A percentile compares a stretch with the other conserved stretches of the same genome.
Conservation (phyloP, 2,797 vertebrate genomes). For the Notoglanidium macrostoma region DNA sequence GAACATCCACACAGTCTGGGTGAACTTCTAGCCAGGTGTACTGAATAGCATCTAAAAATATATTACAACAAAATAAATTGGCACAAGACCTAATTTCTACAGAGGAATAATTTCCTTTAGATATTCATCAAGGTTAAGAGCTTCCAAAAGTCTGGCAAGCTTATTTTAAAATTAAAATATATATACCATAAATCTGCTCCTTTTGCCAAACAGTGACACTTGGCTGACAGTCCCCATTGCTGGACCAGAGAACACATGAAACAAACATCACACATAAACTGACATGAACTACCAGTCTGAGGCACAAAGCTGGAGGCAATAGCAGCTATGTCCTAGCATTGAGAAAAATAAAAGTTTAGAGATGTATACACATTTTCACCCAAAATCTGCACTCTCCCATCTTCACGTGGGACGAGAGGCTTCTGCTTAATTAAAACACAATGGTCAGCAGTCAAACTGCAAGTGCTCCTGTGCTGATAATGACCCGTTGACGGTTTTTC, state of each 20-base stretch:
- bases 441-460: constrained; percentile 36
- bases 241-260: constrained; percentile 46
- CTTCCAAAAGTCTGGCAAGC: constrained; percentile 46
- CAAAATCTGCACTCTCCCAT: constrained; percentile 26
- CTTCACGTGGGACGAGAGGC: constrained; percentile 32
- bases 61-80: constrained; percentile 73
- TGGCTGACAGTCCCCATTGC: constrained; percentile 49
- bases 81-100: constrained; percentile 77
- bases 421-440: constrained; percentile 33
- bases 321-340: constrained; percentile 52
- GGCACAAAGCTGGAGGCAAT: constrained; percentile 47
- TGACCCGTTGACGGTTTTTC: constrained; percentile 32
- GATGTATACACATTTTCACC: constrained; percentile 22
- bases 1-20: constrained; percentile 75
- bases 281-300: constrained; percentile 36
- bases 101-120: constrained; percentile 63
- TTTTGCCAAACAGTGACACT: constrained; percentile 50
- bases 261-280: constrained; percentile 41
- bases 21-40: constrained; percentile 76
- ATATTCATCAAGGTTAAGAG: constrained; percentile 39
- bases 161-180: constrained; percentile 44
- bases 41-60: constrained; percentile 49
- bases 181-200: constrained; percentile 49
- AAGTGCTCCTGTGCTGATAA: constrained; percentile 36
- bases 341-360: constrained; percentile 7